Evolutionary conservation across 1,140 invertebrate species (phyloP).

Genomic region (Stenopsyche tienmushanensis): DNA sequence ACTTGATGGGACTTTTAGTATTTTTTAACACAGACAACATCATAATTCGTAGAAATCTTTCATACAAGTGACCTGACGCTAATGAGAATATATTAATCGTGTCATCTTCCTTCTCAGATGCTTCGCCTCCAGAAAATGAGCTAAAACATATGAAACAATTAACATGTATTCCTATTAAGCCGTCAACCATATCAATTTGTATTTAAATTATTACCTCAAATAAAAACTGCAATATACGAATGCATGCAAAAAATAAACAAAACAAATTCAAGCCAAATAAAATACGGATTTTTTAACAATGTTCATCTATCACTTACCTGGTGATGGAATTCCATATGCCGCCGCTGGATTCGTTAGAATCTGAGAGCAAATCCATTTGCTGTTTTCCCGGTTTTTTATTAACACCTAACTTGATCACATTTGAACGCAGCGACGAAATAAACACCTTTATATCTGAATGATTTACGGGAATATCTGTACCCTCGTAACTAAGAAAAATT

Average conservation of each 20-base stretch:
- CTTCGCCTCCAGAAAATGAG: constrained; percentile 69
- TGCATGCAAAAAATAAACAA: constrained; percentile 20
- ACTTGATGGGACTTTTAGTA: constrained; percentile 97
- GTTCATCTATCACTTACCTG: too few relatives aligned
- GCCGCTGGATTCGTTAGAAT: constrained; percentile 65
- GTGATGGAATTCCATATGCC: constrained; percentile 95
- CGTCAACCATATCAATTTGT: background rate
- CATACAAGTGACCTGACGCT: constrained; percentile 98
- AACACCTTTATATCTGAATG: constrained; percentile 77
- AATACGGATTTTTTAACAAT: constrained; percentile 6
- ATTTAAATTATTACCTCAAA: constrained; percentile 1
- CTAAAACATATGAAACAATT: constrained; percentile 45
- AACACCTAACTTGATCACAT: constrained; percentile 89
- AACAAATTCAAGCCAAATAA: constrained; percentile 4
- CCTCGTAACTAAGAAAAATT: constrained; percentile 65
- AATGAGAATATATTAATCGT: constrained; percentile 98
- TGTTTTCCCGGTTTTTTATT: constrained; percentile 87
- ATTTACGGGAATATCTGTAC: constrained; percentile 68
- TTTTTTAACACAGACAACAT: constrained; percentile 96
- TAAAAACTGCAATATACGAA: constrained; percentile 16
- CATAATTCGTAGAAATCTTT: constrained; percentile 96
- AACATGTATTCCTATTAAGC: background rate
- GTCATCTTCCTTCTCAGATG: constrained; percentile 72
- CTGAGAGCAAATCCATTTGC: constrained; percentile 80
- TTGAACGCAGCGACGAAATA: constrained; percentile 85